Conservation (phyloP, 2,797 vertebrate species). For the Danio choprae region DNA sequence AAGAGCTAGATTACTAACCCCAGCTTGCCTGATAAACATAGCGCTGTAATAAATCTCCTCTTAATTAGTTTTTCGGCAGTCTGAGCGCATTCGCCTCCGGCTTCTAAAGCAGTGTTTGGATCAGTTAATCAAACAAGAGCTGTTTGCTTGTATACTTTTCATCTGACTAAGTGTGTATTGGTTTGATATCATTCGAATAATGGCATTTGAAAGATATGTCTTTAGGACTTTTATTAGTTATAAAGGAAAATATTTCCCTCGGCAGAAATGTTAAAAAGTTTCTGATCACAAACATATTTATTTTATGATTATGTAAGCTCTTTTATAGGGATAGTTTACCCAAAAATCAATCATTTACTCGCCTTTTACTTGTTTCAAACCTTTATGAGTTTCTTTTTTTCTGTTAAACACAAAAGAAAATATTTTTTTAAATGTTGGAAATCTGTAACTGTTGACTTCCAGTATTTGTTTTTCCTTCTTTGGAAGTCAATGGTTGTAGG, state of each 20-base stretch:
- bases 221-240: too few species aligned
- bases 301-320: not conserved
- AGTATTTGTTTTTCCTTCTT: too few species aligned
- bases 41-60: constrained; percentile 56
- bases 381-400: too few species aligned
- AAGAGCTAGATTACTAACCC: constrained; percentile 54
- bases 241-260: not conserved
- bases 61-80: constrained; percentile 53
- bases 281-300: not conserved
- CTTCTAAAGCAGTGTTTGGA: not conserved
- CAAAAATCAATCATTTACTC: too few species aligned
- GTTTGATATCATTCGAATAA: constrained; percentile 1
- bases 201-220: not conserved
- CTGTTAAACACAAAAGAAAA: too few species aligned
- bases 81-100: constrained; percentile 11
- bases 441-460: too few species aligned
- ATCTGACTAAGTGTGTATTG: constrained; percentile 8
- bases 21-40: constrained; percentile 53
- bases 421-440: too few species aligned
- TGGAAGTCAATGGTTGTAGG: too few species aligned
- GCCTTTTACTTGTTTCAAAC: too few species aligned
- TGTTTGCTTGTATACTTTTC: constrained; percentile 17
- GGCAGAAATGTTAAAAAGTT: not conserved
- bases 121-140: constrained; percentile 25
- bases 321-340: not conserved